Evolutionary conservation across 2,797 vertebrate genomes (phyloP), one percentile per base, ranked within the genome.

Genomic region (Pseudotriccus pelzelni): DNA sequence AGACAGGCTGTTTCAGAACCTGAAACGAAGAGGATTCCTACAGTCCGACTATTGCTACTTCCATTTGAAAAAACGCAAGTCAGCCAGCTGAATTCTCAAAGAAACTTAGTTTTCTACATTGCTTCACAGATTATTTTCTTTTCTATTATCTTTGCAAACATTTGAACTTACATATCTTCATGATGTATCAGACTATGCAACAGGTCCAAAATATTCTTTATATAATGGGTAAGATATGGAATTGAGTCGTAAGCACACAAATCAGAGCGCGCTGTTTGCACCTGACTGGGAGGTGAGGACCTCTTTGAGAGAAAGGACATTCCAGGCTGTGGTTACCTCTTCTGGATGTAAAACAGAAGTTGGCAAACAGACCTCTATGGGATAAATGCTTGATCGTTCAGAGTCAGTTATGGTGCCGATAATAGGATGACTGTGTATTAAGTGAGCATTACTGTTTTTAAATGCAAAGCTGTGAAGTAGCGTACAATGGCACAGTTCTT

Each of bases 401-500:
- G 32, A 70, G 76, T 60, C 92, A 64, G 90, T 81, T 95, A 22
- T 37, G 77, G 84, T 73, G 41, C 36, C 22, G 59, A n/a, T 88
- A 74, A 88, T 50, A 76, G 73, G 86, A 72, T 73, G 85, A 83
- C 78, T 89, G 52, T 64, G 82, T 93, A 53, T 92, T 91, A 93
- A 94, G 62, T 41, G 63, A 89, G 63, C 83, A 22, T 88, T 91
- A 9, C 75, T 87, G 78, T 75, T 93, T 93, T 86, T 80, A 76
- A 78, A 93, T 78, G 90, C 90, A 93, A 81, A 96, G 88, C 85
- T 84, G 77, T 12, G 50, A 75, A 85, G 47, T 56, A 78, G 80
- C n/a, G 3, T 44, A 68, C 87, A 92, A 84, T 86, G 83, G 83
- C 0, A 0, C 46, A 32, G 84, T 58, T 95, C 93, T 95, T 95